phyloP scores from a whole-genome alignment of 2,888 invertebrate genomes.

The Liodrosophila aerea region DNA sequence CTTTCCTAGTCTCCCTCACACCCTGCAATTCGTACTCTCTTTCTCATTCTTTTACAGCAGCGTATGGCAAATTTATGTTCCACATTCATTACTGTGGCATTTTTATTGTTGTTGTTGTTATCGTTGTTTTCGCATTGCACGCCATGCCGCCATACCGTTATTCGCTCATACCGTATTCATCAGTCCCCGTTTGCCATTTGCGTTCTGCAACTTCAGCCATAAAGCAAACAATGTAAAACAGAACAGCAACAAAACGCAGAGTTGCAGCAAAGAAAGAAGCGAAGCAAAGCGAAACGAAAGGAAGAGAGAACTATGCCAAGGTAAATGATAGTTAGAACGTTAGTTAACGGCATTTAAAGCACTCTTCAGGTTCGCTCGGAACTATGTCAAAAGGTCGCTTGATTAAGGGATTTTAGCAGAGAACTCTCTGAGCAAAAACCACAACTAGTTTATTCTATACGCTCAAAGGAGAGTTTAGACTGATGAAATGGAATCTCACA shows the following conservation, averaged over 20 bases:
- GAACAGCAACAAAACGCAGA: no score
- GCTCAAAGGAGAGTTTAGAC: no score
- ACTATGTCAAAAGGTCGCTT: slow-evolving; percentile 1
- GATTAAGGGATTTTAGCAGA: no score
- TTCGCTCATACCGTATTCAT: slow-evolving; percentile 16
- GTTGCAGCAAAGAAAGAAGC: slow-evolving; percentile 1
- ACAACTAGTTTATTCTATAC: no score
- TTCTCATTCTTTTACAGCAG: background rate
- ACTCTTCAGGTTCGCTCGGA: no score
- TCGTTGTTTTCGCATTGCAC: slow-evolving; percentile 46
- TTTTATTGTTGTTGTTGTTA: slow-evolving; percentile 13
- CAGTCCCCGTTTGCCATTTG: slow-evolving; percentile 32
- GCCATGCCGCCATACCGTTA: slow-evolving; percentile 36
- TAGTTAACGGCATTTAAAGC: no score
- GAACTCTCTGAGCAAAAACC: no score
- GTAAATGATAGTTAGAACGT: slow-evolving; percentile 15
- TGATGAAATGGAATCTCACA: no score
- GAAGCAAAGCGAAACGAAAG: background rate
- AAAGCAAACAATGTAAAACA: slow-evolving; percentile 49
- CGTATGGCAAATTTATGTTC: slow-evolving; percentile 49
- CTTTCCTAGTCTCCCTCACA: no score
- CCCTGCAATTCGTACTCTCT: background rate
- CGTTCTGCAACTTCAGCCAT: slow-evolving; percentile 64
- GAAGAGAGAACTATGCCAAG: slow-evolving; percentile 39
- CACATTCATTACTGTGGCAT: slow-evolving; percentile 43